These are phyloP conservation scores for Dusona sp. DNA, from an alignment of 2,888 invertebrate genomes.

Conservation along the genomic window DNA sequence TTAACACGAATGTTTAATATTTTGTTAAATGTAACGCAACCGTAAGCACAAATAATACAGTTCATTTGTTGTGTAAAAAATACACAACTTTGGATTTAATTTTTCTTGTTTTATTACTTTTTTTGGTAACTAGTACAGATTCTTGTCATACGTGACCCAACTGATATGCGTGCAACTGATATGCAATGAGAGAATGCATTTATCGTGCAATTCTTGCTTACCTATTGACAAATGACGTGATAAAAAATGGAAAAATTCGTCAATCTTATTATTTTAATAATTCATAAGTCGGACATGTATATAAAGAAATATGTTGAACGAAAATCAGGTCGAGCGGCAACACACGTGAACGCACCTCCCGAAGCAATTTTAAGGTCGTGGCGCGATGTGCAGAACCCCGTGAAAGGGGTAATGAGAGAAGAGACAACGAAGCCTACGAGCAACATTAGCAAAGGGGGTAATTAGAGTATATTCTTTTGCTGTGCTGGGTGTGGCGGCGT, in stretches of 20 bases:
- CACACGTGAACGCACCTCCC: conserved; percentile 57
- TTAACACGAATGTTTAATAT: background rate
- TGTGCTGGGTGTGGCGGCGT: conserved; percentile 69
- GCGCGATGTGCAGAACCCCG: conserved; percentile 60
- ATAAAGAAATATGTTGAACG: conserved; percentile 1
- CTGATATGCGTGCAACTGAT: no score
- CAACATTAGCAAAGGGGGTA: conserved; percentile 59
- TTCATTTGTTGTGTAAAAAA: background rate
- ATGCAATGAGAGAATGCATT: no score
- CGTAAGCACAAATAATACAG: background rate
- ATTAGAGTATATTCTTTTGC: conserved; percentile 70
- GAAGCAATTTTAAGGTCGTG: conserved; percentile 61
- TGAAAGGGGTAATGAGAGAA: conserved; percentile 69
- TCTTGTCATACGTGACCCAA: background rate
- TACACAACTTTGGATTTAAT: background rate
- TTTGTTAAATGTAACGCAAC: background rate
- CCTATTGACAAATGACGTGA: background rate
- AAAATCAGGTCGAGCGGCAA: conserved; percentile 46
- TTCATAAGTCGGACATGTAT: background rate
- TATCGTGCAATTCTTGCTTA: background rate
- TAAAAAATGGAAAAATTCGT: background rate
- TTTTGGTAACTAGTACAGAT: background rate
- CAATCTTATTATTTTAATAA: background rate
- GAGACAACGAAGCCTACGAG: conserved; percentile 61
- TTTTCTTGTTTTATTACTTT: background rate